Conservation (phyloP, 1,140 invertebrate species). For the Asbolus verrucosus region DNA sequence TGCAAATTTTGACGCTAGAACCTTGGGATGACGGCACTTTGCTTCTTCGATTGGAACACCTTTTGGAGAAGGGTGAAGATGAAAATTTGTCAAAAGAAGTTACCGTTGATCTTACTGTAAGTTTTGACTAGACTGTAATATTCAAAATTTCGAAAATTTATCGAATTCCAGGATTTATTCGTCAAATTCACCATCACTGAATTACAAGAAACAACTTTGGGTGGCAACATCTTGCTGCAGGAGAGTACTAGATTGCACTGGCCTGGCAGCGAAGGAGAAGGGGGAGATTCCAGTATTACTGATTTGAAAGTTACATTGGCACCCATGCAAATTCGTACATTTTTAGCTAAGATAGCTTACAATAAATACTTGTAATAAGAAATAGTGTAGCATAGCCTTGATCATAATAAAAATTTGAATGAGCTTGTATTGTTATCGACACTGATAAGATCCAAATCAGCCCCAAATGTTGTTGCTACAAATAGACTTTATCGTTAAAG, state of each 20-base stretch:
- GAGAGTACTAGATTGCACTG: conserved; percentile 46
- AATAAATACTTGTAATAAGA: not conserved
- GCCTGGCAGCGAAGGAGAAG: conserved; percentile 4
- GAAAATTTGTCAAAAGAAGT: conserved; percentile 69
- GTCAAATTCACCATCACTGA: conserved; percentile 48
- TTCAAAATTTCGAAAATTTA: conserved; percentile 8
- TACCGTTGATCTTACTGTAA: conserved; percentile 66
- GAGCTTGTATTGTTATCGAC: no score
- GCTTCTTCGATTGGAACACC: conserved; percentile 89
- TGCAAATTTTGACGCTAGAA: conserved; percentile 89
- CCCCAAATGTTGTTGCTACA: no score
- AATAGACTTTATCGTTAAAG: no score
- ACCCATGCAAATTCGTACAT: conserved; percentile 61
- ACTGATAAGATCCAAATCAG: no score
- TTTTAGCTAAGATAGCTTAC: conserved; percentile 38
- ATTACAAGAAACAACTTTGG: conserved; percentile 54
- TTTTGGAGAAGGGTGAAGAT: conserved; percentile 82
- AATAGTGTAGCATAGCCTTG: not conserved
- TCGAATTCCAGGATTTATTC: conserved; percentile 52
- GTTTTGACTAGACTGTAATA: not conserved
- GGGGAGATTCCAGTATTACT: not conserved
- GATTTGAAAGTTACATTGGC: conserved; percentile 47
- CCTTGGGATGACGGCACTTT: conserved; percentile 78
- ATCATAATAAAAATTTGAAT: not conserved
- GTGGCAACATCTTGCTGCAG: conserved; percentile 49